Base-by-base conservation (phyloP, 2,888 invertebrate species). In the Sarcophaga caerulescens region DNA sequence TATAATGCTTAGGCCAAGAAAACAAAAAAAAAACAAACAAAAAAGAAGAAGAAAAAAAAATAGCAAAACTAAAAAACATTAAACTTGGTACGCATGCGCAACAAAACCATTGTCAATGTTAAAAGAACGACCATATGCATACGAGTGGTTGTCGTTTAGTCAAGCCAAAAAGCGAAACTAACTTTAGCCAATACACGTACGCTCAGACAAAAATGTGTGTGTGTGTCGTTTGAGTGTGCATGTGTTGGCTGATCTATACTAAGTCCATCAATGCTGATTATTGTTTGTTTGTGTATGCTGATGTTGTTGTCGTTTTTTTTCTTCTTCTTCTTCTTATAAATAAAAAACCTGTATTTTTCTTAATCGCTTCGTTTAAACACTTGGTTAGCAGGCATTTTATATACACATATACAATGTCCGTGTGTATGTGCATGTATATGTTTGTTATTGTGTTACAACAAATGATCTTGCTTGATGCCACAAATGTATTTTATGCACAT, bases 11-110 rank as follows among this genome's bases (percentile, higher is more conserved):
- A 21, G 57, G 21, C 65, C 62, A 71, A 87, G 81, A 57, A 81
- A 35, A 45, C 71, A 44, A 19, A 57, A 60, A 35, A 6, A 35
- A 35, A 44, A 23, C 45, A 71, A 35, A 6, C 0, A 6, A 35
- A 35, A 35, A 10, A 35, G 35, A 8, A 35, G 35, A 35, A 8
- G 8, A 35, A 35, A 10, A 35, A 35, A 35, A 35, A 8, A 35
- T 35, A 35, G 35, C 35, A 52, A 81, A 35, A 45, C 73, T 44
- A 23, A 63, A 73, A 66, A 57, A 74, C 23, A 82, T 65, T 57
- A 73, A 85, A 88, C 84, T 79, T 88, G 66, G 75, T 79, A 77
- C 89, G 91, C 91, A 91, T 90, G 91, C 90, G 90, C 89, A 87
- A 2, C 35, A 35, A 35, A 35, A 85, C 88, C 85, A 88, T 80